Percentiles rank a stretch among this genome's conserved stretches.
Conservation (phyloP, 2,888 invertebrate genomes). For the Agriotes lineatus region DNA sequence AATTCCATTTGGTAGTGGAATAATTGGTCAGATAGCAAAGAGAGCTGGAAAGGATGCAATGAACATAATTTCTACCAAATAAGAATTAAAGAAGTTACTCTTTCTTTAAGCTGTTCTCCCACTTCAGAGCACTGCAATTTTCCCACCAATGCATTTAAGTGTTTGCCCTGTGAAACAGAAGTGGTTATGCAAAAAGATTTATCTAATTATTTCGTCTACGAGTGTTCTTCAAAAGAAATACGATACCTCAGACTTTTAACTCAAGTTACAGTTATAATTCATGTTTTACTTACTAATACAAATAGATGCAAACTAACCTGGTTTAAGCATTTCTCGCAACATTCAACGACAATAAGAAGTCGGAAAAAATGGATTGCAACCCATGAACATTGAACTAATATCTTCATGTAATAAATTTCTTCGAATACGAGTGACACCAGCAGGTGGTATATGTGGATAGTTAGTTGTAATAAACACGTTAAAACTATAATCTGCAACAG, state of each 20-base stretch:
- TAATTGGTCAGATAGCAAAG: neutral
- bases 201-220: too few species aligned
- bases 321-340: neutral
- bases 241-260: too few species aligned
- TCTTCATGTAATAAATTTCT: neutral
- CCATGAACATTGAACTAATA: neutral
- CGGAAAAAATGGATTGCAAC: neutral
- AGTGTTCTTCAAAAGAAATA: too few species aligned
- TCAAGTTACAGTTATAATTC: too few species aligned
- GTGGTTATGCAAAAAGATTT: neutral
- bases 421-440: neutral
- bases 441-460: neutral
- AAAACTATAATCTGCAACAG: neutral
- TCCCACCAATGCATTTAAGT: neutral
- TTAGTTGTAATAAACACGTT: neutral
- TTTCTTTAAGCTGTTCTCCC: neutral
- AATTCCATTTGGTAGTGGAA: neutral
- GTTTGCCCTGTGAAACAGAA: neutral
- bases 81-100: too few species aligned
- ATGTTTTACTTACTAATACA: neutral
- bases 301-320: neutral
- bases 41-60: neutral
- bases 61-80: too few species aligned
- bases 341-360: neutral
- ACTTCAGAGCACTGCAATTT: neutral